Percentiles rank a stretch among this genome's conserved stretches.
Conservation (phyloP, 2,113 vertebrate species). For the Holacanthus passer region DNA sequence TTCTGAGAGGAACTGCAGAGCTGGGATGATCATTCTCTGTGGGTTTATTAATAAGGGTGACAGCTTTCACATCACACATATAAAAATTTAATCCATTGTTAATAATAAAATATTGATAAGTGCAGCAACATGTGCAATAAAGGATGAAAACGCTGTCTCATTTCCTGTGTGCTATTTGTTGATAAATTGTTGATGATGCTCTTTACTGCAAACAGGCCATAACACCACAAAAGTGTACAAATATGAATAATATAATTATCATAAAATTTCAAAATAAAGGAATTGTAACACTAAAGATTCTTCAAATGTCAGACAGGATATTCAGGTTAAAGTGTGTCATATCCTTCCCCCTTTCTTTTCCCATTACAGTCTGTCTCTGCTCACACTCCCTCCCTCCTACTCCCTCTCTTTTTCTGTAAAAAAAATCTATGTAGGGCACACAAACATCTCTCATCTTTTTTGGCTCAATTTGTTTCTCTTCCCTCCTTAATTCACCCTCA, state of each 20-base stretch:
- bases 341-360: not conserved
- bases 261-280: not conserved
- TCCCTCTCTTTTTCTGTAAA: not conserved
- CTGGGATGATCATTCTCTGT: not conserved
- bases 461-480: conserved; percentile 41
- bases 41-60: not conserved
- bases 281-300: not conserved
- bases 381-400: not conserved
- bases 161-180: not conserved
- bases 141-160: not conserved
- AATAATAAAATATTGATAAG: not conserved
- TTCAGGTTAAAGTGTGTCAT: not conserved
- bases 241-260: not conserved
- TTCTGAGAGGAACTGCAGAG: not conserved
- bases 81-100: not conserved
- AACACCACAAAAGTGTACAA: not conserved
- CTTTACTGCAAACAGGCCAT: not conserved
- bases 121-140: not conserved
- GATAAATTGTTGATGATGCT: not conserved
- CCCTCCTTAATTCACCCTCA: conserved; percentile 33
- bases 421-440: conserved; percentile 26
- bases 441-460: conserved; percentile 37
- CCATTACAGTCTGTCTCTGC: not conserved
- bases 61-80: not conserved
- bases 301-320: not conserved